A percentile compares a stretch with the other conserved stretches of the same genome.
Conservation (phyloP, 2,888 invertebrate genomes). For the Diachrysia chrysitis region DNA sequence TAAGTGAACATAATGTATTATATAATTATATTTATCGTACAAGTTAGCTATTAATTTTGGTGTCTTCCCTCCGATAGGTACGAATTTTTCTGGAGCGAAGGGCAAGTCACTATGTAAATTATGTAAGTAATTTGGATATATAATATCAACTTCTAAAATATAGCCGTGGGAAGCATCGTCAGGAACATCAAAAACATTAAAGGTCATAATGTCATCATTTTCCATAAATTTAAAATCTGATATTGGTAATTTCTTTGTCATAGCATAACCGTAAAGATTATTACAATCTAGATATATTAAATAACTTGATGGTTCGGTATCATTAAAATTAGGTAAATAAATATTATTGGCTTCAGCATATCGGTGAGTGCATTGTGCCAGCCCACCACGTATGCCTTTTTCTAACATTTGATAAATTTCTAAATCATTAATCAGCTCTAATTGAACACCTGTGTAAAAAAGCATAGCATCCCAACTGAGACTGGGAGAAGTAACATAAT, state of each 20-base stretch:
- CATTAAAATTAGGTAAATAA: not conserved
- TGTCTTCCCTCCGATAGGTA: conserved; percentile 5
- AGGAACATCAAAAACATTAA: not conserved
- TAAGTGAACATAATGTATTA: conserved; percentile 15
- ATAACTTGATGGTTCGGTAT: not conserved
- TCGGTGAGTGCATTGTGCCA: not conserved
- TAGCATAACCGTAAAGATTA: conserved; percentile 14
- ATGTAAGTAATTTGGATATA: conserved; percentile 8
- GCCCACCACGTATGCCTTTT: conserved; percentile 10
- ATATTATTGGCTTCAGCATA: conserved; percentile 12
- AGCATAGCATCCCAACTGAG: conserved; percentile 32
- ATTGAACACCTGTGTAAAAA: no score
- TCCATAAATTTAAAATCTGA: conserved; percentile 11
- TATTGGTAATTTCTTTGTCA: conserved; percentile 3
- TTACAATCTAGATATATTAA: conserved; percentile 12
- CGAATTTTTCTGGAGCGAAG: conserved; percentile 3
- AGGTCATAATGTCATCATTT: not conserved
- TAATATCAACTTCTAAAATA: conserved; percentile 14
- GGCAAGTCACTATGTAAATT: not conserved
- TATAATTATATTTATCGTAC: conserved; percentile 10
- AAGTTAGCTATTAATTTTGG: conserved; percentile 9
- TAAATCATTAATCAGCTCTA: conserved; percentile 3
- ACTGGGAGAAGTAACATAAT: conserved; percentile 30
- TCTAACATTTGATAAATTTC: conserved; percentile 9
- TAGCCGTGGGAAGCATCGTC: not conserved